Percentiles rank a stretch among this genome's conserved stretches.
phyloP scores from a whole-genome alignment of 2,113 vertebrate species.

The Chauna torquata region DNA sequence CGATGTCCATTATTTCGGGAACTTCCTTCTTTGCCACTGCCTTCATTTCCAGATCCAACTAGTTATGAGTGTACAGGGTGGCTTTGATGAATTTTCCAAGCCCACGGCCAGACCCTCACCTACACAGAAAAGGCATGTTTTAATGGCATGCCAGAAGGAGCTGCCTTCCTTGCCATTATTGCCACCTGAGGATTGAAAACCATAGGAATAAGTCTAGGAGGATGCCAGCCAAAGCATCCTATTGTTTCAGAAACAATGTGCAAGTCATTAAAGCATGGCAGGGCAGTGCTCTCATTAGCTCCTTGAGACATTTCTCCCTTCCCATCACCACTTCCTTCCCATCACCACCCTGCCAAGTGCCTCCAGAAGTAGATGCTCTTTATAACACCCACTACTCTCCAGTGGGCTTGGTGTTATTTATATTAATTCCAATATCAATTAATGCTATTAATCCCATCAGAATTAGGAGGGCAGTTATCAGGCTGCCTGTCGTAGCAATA shows the following conservation, averaged over 20 bases:
- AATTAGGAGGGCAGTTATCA: background rate
- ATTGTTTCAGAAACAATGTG: background rate
- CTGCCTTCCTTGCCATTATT: background rate
- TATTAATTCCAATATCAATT: background rate
- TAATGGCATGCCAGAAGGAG: background rate
- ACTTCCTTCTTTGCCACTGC: background rate
- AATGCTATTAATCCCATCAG: background rate
- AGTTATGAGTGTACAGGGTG: background rate
- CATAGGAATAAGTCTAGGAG: background rate
- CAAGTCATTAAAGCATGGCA: background rate
- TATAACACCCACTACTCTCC: background rate
- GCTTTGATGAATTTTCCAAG: conserved; percentile 9
- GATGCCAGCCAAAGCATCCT: conserved; percentile 2
- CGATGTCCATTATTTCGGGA: background rate
- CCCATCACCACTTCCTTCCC: background rate
- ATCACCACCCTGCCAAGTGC: background rate
- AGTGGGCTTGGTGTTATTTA: background rate
- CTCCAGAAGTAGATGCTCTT: background rate
- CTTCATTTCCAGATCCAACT: background rate
- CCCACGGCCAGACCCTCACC: background rate
- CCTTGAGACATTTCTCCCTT: background rate
- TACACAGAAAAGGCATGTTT: background rate
- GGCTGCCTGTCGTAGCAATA: background rate
- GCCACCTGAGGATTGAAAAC: conserved; percentile 3
- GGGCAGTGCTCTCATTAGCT: background rate